Evolutionary conservation across 1,140 invertebrate species (phyloP), one percentile per base, ranked within the genome.

Genomic region (Achatina immaculata): DNA sequence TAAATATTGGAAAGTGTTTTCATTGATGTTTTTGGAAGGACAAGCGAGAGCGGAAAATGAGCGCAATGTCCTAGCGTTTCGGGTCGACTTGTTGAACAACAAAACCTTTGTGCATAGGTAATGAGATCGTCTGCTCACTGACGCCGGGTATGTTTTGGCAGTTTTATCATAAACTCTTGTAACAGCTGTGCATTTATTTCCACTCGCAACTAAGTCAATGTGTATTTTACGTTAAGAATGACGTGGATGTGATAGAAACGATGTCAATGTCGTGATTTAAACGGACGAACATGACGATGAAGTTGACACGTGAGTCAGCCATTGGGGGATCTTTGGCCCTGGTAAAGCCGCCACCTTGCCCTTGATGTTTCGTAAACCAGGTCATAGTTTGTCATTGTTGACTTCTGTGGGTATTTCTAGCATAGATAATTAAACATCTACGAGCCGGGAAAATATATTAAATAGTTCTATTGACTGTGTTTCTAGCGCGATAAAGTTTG

Each of bases 81-180:
- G 62, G 69, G 81, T 82, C 76, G 69, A 65, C 65, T 51, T 79
- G 78, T 79, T 71, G 78, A 71, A 68, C 55, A 78, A 36, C 51
- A 73, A 66, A 45, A 74, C 42, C 38, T 74, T 69, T 79, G 48
- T 79, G 81, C 81, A 82, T 82, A 82, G 77, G 62, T 82, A 82
- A 82, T 82, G 76, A 82, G 81, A 51, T 79, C 51, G 58, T 48
- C 65, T 51, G 48, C 0, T 38, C 55, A 69, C 34, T 42, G 48
- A 4, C 51, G 68, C 45, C 68, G 31, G 19, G 45, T 55, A 51
- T 79, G 65, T 72, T 79, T 71, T 31, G 38, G 36, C 16, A 6
- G 36, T 68, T 51, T 28, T 9, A 68, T 28, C 34, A 34, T 65
- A 0, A 78, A 48, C 48, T 40, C n/a, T 14, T 16, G 42, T 36